These are phyloP conservation scores for Cherax destructor DNA, from an alignment of 1,140 invertebrate species.

Conservation along the genomic window DNA sequence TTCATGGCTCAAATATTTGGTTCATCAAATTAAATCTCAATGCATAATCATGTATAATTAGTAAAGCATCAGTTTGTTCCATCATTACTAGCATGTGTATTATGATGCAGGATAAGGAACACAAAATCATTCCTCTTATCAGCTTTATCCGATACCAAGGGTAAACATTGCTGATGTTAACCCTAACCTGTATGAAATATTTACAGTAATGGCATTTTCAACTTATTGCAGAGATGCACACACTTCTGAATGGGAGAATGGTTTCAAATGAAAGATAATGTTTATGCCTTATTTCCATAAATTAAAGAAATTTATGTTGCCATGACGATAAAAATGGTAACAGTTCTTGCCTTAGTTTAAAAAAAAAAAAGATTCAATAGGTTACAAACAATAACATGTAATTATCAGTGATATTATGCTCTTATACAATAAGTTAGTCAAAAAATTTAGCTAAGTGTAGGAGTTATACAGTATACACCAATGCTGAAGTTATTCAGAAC, in stretches of 20 bases:
- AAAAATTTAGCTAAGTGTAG: constrained; percentile 5
- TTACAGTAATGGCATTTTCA: not conserved
- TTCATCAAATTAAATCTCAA: not conserved
- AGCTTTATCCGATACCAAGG: not conserved
- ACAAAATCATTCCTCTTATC: not conserved
- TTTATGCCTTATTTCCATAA: not conserved
- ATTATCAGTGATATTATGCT: not conserved
- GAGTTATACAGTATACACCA: not conserved
- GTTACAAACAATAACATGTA: not conserved
- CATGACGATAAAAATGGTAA: not conserved
- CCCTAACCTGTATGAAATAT: not conserved
- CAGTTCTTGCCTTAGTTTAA: not conserved
- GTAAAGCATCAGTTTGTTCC: not conserved
- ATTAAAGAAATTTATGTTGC: not conserved
- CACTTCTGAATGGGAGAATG: not conserved
- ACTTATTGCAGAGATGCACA: not conserved
- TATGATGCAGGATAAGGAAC: not conserved
- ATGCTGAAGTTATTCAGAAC: constrained; percentile 14
- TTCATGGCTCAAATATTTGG: constrained; percentile 19
- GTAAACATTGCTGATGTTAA: not conserved
- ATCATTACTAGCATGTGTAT: not conserved
- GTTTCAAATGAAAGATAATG: not conserved
- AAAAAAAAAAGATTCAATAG: not conserved
- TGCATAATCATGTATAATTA: not conserved
- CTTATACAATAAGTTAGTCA: not conserved